Evolutionary conservation across 2,797 vertebrate species (phyloP), one percentile per base, ranked within the genome.

Genomic region (Serranus cabrilla): DNA sequence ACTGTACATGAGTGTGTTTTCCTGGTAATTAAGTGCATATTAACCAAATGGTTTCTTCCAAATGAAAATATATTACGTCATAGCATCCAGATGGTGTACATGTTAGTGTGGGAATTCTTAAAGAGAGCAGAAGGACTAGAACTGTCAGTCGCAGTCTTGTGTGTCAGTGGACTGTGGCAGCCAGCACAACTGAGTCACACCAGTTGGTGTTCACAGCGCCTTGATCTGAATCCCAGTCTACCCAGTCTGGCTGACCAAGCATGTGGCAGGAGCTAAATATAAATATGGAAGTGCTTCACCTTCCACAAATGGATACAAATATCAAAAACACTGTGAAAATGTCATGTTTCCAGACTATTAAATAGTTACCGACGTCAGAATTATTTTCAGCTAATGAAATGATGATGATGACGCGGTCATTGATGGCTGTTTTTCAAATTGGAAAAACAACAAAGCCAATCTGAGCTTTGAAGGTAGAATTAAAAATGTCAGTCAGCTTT

Each of bases 171-270:
- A 56, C 21, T 37, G 37, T 76, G 64, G 40, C 66, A 77, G 39
- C 21, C 45, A 58, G 54, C 18, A 59, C 11, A 23, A 11, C 20
- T 62, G 40, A 65, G 54, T 80, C 72, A 74, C 49, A 61, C 47
- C 71, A 71, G 64, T 72, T 74, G 71, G 66, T 68, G 45, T 58
- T 71, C 34, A 43, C 17, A 10, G 18, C 0, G 11, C 50, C 45
- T 81, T 69, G 6, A 58, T 78, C 25, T 57, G 51, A 71, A 74
- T 72, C 56, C 43, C 46, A 78, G 56, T 51, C n/a, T 34, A 25
- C 23, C n/a, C 66, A 46, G 23, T 50, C 21, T 62, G 18, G 39
- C 61, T 58, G 57, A 75, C 27, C 12, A 20, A 46, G 60, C 49
- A 23, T 75, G 67, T 37, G 54, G 25, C 59, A 56, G 43, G n/a